A percentile compares a stretch with the other conserved stretches of the same genome.
These are phyloP conservation scores for Pangasius djambal DNA, from an alignment of 2,797 vertebrate species.

Conservation along the genomic window DNA sequence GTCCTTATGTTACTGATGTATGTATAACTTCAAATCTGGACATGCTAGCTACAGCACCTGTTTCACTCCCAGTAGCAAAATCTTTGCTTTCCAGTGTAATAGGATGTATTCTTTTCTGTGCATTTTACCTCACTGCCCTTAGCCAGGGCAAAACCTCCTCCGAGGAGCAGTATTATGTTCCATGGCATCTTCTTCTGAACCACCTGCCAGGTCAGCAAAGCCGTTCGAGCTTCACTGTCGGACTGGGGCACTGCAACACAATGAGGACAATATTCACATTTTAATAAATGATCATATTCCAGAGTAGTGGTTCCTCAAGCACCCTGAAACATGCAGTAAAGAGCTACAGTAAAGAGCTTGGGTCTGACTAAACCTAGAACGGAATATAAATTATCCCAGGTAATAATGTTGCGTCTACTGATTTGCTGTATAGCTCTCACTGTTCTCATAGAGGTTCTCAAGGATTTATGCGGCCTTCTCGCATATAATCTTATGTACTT, in stretches of 20 bases:
- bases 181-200: constrained; percentile 87
- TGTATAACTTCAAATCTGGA: not conserved
- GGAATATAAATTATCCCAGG: not conserved
- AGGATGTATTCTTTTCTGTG: not conserved
- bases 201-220: constrained; percentile 87
- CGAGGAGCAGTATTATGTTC: constrained; percentile 82
- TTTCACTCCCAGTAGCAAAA: not conserved
- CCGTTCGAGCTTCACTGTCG: constrained; percentile 65
- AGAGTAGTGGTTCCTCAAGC: not conserved
- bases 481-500: not conserved
- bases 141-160: constrained; percentile 86
- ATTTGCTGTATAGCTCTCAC: not conserved
- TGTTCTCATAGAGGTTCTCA: not conserved
- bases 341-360: not conserved
- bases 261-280: not conserved
- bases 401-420: not conserved
- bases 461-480: not conserved
- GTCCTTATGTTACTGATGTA: not conserved
- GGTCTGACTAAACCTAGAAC: not conserved
- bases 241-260: constrained; percentile 60
- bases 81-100: too few species aligned
- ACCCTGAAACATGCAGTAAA: not conserved
- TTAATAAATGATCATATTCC: not conserved
- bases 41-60: not conserved
- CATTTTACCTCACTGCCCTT: constrained; percentile 80